Evolutionary conservation across 1,140 invertebrate species (phyloP).

Genomic region (Lethocerus indicus): DNA sequence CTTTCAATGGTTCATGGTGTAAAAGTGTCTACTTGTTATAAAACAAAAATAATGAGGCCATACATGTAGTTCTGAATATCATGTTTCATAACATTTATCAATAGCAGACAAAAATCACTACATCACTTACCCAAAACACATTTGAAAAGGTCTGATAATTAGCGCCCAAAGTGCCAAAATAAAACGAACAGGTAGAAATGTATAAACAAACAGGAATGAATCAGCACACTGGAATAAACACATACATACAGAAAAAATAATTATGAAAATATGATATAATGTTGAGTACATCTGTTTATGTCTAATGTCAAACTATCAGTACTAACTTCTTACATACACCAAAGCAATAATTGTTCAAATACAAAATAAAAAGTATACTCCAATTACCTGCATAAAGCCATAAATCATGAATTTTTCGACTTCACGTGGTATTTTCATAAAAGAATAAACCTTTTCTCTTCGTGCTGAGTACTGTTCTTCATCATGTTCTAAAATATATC

Average conservation of each 20-base stretch:
- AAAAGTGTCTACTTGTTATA: too few relatives aligned
- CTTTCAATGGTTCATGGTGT: too few relatives aligned
- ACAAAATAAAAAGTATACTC: background rate
- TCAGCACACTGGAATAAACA: slow-evolving; percentile 66
- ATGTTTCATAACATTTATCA: too few relatives aligned
- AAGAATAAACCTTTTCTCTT: slow-evolving; percentile 91
- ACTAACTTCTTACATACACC: background rate
- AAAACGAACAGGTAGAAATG: slow-evolving; percentile 89
- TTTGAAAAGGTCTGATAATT: slow-evolving; percentile 46
- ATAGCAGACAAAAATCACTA: too few relatives aligned
- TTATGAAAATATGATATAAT: background rate
- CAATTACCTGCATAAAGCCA: slow-evolving; percentile 69
- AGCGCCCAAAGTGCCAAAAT: slow-evolving; percentile 68
- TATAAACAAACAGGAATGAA: slow-evolving; percentile 94
- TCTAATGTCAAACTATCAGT: background rate
- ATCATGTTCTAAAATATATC: slow-evolving; percentile 83
- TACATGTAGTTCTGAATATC: too few relatives aligned
- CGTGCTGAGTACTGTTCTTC: slow-evolving; percentile 85
- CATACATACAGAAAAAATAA: background rate
- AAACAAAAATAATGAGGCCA: too few relatives aligned
- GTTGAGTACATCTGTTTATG: background rate
- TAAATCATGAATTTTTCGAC: slow-evolving; percentile 87
- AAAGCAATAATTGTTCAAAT: too few relatives aligned
- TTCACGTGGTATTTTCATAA: slow-evolving; percentile 89
- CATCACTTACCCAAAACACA: slow-evolving; percentile 54